Percentiles rank a stretch among this genome's conserved stretches.
These are phyloP conservation scores for Platalea minor DNA, from an alignment of 2,797 vertebrate genomes.

Conservation along the genomic window DNA sequence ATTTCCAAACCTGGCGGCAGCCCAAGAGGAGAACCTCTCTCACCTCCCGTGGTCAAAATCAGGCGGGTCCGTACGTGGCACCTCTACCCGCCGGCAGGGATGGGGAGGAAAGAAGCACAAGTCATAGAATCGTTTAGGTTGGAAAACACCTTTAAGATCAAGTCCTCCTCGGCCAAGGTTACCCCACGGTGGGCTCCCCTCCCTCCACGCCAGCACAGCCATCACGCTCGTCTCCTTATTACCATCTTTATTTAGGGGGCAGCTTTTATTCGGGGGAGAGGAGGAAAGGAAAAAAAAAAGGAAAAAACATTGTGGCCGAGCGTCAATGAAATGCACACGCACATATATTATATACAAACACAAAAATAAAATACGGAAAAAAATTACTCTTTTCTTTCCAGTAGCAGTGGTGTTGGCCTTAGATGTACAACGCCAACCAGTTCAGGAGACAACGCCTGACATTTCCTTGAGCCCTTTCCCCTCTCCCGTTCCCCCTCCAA, in stretches of 20 bases:
- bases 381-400: conserved; percentile 70
- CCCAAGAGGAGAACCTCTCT: background rate
- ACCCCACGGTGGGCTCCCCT: background rate
- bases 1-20: background rate
- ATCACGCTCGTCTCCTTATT: background rate
- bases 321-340: conserved; percentile 71
- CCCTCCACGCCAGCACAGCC: background rate
- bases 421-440: background rate
- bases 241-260: conserved; percentile 21
- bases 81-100: background rate
- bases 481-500: background rate
- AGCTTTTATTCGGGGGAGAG: conserved; percentile 75
- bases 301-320: conserved; percentile 72
- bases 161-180: background rate
- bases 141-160: no score
- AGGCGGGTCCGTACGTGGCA: background rate
- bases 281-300: background rate
- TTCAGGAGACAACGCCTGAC: conserved; percentile 31
- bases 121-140: no score
- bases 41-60: background rate
- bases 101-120: background rate
- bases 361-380: conserved; percentile 67
- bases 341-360: conserved; percentile 54
- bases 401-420: conserved; percentile 71
- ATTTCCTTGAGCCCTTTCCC: conserved; percentile 61